These are phyloP conservation scores for Meteorus colon DNA, from an alignment of 2,888 invertebrate species.

Conservation along the genomic window DNA sequence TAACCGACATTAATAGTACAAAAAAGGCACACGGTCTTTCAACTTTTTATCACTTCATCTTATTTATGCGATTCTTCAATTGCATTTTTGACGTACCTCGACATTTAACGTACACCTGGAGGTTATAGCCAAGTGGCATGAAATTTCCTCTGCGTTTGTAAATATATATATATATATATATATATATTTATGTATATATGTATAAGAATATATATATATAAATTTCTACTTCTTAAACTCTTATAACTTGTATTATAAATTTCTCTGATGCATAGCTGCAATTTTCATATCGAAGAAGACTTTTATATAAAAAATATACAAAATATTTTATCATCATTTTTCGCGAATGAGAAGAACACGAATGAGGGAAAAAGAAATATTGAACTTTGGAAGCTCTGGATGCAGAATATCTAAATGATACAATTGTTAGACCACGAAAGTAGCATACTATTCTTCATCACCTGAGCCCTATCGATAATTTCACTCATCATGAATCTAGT, in stretches of 20 bases:
- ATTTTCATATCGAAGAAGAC: neutral
- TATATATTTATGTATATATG: neutral
- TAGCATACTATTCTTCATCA: neutral
- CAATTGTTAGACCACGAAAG: neutral
- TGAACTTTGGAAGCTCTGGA: constrained; percentile 23
- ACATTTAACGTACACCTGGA: neutral
- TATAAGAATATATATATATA: neutral
- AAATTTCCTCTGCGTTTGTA: neutral
- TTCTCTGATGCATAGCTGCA: neutral
- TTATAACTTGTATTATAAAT: neutral
- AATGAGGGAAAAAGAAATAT: neutral
- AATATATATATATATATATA: neutral
- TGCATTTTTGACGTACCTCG: neutral
- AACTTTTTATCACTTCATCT: neutral
- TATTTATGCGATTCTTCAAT: neutral
- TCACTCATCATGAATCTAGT: neutral
- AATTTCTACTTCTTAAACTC: neutral
- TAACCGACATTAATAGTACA: neutral
- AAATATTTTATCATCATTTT: neutral
- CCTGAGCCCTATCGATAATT: neutral
- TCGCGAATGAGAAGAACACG: neutral
- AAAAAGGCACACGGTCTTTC: neutral
- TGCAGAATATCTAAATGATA: neutral
- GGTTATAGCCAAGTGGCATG: neutral
- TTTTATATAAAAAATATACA: constrained; percentile 1